These are phyloP conservation scores for Sapayoa aenigma DNA, from an alignment of 2,113 vertebrate species.

Conservation along the genomic window DNA sequence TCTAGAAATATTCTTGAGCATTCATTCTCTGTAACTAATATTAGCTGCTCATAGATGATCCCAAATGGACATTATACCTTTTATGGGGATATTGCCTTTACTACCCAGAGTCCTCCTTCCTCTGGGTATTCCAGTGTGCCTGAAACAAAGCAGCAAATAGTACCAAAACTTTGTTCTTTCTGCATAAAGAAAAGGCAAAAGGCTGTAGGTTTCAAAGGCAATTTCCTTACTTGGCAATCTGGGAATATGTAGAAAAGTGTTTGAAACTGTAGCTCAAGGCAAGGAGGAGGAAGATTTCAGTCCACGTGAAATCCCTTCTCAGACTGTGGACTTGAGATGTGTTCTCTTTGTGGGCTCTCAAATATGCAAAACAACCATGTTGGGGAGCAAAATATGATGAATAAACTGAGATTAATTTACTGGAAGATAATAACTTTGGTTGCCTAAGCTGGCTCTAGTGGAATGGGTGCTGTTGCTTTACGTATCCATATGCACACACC, in stretches of 20 bases:
- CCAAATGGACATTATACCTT: neutral
- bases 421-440: neutral
- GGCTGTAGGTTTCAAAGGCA: neutral
- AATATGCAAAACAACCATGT: neutral
- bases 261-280: neutral
- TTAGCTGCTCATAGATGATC: neutral
- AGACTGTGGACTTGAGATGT: neutral
- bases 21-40: neutral
- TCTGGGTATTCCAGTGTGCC: neutral
- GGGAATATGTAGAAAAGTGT: neutral
- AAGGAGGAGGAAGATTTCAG: neutral
- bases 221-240: neutral
- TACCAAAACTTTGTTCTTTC: neutral
- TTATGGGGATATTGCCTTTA: neutral
- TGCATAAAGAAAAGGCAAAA: neutral
- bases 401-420: neutral
- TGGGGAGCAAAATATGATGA: neutral
- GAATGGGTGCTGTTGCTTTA: neutral
- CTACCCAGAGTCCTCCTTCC: neutral
- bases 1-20: neutral
- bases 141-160: neutral
- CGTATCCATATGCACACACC: too few species aligned
- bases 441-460: neutral
- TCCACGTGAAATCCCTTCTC: neutral
- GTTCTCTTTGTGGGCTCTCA: neutral